Evolutionary conservation across 2,888 invertebrate species (phyloP), one percentile per base, ranked within the genome.

Genomic region (Hypena proboscidalis): DNA sequence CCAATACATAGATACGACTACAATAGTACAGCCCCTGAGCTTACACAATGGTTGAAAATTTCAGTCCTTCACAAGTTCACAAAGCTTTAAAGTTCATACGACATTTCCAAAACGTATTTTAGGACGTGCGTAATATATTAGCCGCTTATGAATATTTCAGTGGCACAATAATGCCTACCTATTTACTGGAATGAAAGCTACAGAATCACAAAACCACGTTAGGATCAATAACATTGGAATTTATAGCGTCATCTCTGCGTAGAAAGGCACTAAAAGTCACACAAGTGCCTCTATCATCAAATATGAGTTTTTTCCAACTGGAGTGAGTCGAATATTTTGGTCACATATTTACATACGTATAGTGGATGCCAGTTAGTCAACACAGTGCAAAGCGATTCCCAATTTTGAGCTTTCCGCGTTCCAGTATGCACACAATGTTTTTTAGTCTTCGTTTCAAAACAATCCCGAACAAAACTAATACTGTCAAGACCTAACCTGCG

Each of bases 351-450:
- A 63, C 67, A 60, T 59, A 63, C 67, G 59, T 64, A 67, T 63
- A 65, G 61, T 69, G 71, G 75, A 69, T 57, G 70, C 57, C 63
- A 70, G 74, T 77, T 77, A 78, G 80, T 74, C 67, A 70, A 62
- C 70, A 66, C 72, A 72, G 58, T 64, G 69, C 53, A 59, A 64
- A 67, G 47, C 50, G 50, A 61, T 66, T 37, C 56, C 53, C 53
- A 67, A 60, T 71, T 67, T 64, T 36, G 57, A 30, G 70, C 54
- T 66, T 62, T 55, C 47, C 36, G 25, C 48, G 30, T 34, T 55
- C 40, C 30, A 41, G 46, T 40, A 51, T 57, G 48, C 39, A 49
- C 48, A 38, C 52, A 43, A 49, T 41, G 54, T 48, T 51, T 48
- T 62, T 67, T 67, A 55, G 52, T 53, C 49, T 46, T 49, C 53